Evolutionary conservation across 2,888 invertebrate species (phyloP), one percentile per base, ranked within the genome.

Genomic region (Hyppa rectilinea): DNA sequence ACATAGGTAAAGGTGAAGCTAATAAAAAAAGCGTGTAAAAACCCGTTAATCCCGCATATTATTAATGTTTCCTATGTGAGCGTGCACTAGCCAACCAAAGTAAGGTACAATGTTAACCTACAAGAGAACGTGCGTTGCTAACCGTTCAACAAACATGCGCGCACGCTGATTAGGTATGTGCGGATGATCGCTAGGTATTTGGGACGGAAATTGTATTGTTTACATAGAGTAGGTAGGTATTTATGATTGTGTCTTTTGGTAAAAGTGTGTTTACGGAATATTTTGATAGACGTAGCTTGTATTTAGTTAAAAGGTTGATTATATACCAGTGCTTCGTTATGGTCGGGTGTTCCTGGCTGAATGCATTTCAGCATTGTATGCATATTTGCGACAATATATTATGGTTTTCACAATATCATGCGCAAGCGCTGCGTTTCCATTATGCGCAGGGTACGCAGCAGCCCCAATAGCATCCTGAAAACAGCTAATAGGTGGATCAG

Each of bases 131-230:
- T 70, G 55, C 47, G 38, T 56, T 60, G 60, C 75, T 79, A 78
- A 78, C 65, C 55, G 70, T 60, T 56, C 55, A 45, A 53, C 63
- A 79, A 79, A 79, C 63, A 79, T 55, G 55, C 65, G 79, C 59
- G 17, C 52, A 58, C 80, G 78, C 80, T 23, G 58, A 66, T 74
- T 59, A 63, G 61, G 70, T 59, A 63, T 64, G 70, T 59, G 40
- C 59, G 26, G 55, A 75, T 75, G 79, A 78, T 73, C 52, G 64
- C 61, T 53, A 47, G 64, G 78, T 68, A 78, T 74, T 66, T 75
- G n/a, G 50, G 65, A 70, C 75, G 62, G 75, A 78, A 74, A 69
- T 67, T 72, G 73, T 78, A 56, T 72, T 78, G 66, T 72, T 72
- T 50, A 60, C 63, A 34, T 63, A 43, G 17, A 49, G 12, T 36